phyloP scores from a whole-genome alignment of 2,113 vertebrate species.

The Neotoma lepida region DNA sequence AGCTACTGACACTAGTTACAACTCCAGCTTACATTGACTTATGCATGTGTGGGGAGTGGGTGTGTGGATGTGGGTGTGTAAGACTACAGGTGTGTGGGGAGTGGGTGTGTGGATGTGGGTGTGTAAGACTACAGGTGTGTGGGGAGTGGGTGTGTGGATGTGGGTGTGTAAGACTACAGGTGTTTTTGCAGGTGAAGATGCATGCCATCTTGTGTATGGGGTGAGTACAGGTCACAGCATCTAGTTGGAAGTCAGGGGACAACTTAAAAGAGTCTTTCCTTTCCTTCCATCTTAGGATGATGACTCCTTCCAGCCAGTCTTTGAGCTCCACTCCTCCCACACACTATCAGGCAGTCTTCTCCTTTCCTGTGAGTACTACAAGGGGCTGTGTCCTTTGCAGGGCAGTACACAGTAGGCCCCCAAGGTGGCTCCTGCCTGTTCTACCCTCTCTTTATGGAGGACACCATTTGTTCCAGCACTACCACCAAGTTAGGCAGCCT shows the following conservation, averaged over 20 bases:
- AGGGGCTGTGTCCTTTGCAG: background rate
- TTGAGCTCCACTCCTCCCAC: background rate
- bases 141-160: too few species aligned
- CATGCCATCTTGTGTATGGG: rapidly evolving
- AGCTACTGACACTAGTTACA: background rate
- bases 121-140: too few species aligned
- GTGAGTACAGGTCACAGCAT: background rate
- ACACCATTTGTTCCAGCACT: background rate
- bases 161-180: rapidly evolving
- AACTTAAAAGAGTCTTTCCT: background rate
- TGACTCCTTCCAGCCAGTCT: background rate
- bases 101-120: too few species aligned
- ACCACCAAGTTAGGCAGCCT: background rate
- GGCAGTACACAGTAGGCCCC: background rate
- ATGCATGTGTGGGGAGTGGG: too few species aligned
- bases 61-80: too few species aligned
- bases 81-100: too few species aligned
- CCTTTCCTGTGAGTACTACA: background rate
- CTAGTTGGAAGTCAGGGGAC: background rate
- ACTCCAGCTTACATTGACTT: background rate
- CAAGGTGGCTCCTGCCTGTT: background rate
- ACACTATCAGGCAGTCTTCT: background rate
- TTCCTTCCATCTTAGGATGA: background rate
- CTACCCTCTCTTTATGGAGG: background rate
- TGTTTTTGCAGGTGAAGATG: background rate